These are phyloP conservation scores for Aplodontia rufa DNA, from an alignment of 2,113 vertebrate genomes.

Conservation along the genomic window DNA sequence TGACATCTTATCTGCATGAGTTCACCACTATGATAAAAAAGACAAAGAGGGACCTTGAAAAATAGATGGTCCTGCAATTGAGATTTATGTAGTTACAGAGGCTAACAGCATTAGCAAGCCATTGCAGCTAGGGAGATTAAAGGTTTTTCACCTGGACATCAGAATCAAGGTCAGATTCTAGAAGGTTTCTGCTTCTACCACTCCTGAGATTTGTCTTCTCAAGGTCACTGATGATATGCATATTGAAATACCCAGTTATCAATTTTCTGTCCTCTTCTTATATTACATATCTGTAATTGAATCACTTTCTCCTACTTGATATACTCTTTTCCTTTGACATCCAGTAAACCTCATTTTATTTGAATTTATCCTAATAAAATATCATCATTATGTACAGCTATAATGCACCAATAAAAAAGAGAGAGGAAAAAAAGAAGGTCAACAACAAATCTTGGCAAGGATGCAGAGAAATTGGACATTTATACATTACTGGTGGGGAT, in stretches of 20 bases:
- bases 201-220: background rate
- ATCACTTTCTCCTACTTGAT: background rate
- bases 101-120: background rate
- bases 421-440: no score
- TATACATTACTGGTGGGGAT: no score
- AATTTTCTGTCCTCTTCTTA: background rate
- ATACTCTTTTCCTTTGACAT: background rate
- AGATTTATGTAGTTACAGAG: background rate
- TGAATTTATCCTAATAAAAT: no score
- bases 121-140: background rate
- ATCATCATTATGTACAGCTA: no score
- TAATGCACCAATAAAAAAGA: no score
- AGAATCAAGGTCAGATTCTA: background rate
- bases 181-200: background rate
- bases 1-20: background rate
- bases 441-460: no score
- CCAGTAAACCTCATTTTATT: background rate
- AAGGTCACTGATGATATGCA: background rate
- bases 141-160: background rate
- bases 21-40: background rate
- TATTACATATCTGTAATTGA: background rate
- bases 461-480: no score
- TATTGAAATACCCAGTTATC: background rate
- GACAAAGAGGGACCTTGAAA: background rate
- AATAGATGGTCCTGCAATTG: background rate